Evolutionary conservation across 2,888 invertebrate species (phyloP), one percentile per base, ranked within the genome.

Genomic region (Lobophora halterata): DNA sequence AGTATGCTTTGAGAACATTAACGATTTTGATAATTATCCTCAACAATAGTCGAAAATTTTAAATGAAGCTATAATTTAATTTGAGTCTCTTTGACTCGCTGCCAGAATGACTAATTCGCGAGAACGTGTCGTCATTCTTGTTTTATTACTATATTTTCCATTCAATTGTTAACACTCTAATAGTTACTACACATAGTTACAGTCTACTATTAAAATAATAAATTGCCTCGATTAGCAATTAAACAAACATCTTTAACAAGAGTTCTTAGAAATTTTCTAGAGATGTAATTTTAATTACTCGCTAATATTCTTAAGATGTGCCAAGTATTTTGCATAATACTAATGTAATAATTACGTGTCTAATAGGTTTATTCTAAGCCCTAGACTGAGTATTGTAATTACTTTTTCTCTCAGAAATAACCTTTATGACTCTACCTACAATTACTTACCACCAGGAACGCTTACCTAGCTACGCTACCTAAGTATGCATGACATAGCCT

Each of bases 21-120:
- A 65, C 32, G 58, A 43, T 74, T 63, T 73, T 73, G 74, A 73
- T 52, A 61, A 68, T 58, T 62, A 65, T 69, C 69, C 59, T 73
- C 55, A 67, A 74, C 82, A 80, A 85, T 82, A 71, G 77, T 58
- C 50, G 61, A 67, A 68, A 69, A 70, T 49, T 69, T 63, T 70
- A 69, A 62, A 65, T 61, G 58, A 54, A 60, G 58, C 65, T 70
- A 72, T 76, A 74, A 77, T 78, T 81, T 80, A 74, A 79, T 79
- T 78, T 72, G 68, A 58, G 53, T 65, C 56, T 61, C 56, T 68
- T 81, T 83, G 85, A 81, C 62, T 72, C 76, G 56, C 49, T 81
- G 86, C 86, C 86, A 86, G 64, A 76, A 75, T 82, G 78, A 82
- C 82, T 80, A 81, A 85, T 82, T 74, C 73, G 49, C 63, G 60